Conservation (phyloP, 2,113 vertebrate species). For the Boulengeromyrus knoepffleri region DNA sequence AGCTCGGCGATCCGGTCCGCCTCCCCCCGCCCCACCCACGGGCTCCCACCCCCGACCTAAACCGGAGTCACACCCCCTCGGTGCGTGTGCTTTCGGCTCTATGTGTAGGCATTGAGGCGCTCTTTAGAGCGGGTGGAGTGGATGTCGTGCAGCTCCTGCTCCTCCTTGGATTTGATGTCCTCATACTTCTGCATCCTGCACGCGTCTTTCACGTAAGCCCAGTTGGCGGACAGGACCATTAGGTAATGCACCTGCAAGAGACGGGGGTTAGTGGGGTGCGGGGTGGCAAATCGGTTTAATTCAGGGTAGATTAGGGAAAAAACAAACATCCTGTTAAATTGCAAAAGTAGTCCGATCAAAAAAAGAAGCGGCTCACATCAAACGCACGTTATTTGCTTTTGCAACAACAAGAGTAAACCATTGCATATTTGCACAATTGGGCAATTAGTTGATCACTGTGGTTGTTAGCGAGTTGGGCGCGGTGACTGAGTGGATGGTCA, state of each 20-base stretch:
- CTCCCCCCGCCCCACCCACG: constrained; percentile 8
- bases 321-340: background rate
- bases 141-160: constrained; percentile 91
- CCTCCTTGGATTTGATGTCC: constrained; percentile 98
- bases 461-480: background rate
- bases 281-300: background rate
- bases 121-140: constrained; percentile 79
- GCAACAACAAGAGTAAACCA: background rate
- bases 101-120: constrained; percentile 97
- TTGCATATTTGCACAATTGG: background rate
- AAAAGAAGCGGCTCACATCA: background rate
- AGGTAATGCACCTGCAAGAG: constrained; percentile 87
- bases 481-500: background rate
- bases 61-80: constrained; percentile 15
- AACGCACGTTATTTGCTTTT: background rate
- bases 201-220: constrained; percentile 97
- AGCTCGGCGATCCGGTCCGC: constrained; percentile 9
- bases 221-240: constrained; percentile 98
- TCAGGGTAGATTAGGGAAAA: background rate
- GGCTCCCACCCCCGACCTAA: constrained; percentile 19
- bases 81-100: constrained; percentile 41
- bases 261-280: constrained; percentile 25
- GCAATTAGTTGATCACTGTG: constrained; percentile 2
- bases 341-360: background rate
- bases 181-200: constrained; percentile 98